A percentile compares a stretch with the other conserved stretches of the same genome.
phyloP scores from a whole-genome alignment of 2,797 vertebrate species.

The Scolopax rusticola region DNA sequence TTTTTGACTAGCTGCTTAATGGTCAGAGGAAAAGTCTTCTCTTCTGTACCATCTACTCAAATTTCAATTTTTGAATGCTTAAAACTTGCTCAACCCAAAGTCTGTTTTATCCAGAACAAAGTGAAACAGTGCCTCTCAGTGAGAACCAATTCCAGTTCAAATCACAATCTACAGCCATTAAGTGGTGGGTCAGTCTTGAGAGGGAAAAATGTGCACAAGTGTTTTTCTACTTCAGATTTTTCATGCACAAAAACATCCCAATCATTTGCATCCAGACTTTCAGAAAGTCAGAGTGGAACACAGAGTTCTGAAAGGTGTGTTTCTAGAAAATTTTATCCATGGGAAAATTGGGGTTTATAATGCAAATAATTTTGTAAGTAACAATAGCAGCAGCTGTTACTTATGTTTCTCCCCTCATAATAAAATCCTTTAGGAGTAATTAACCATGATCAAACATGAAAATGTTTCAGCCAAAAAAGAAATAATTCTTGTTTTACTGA shows the following conservation, averaged over 20 bases:
- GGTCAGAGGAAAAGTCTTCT: not conserved
- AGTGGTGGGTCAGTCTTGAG: not conserved
- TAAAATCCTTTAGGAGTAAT: slow-evolving; percentile 7
- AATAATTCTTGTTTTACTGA: not conserved
- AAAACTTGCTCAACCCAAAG: not conserved
- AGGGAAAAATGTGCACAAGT: not conserved
- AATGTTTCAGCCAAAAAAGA: not conserved
- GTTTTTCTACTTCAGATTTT: not conserved
- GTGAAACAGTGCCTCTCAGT: not conserved
- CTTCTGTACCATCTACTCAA: not conserved
- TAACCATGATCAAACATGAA: not conserved
- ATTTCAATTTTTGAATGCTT: not conserved
- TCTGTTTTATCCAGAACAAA: not conserved
- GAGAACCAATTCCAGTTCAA: not conserved
- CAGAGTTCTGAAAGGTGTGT: not conserved
- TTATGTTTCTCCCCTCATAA: not conserved
- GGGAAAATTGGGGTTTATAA: not conserved
- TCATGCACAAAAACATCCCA: not conserved
- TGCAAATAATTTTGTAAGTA: not conserved
- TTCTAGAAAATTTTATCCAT: not conserved
- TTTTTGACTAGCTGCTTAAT: not conserved
- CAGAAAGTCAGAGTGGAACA: not conserved
- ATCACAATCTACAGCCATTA: not conserved
- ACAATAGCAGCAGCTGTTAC: slow-evolving; percentile 10
- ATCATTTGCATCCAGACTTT: not conserved